Evolutionary conservation across 2,888 invertebrate genomes (phyloP).

Genomic region (Hypomecis atomaria): DNA sequence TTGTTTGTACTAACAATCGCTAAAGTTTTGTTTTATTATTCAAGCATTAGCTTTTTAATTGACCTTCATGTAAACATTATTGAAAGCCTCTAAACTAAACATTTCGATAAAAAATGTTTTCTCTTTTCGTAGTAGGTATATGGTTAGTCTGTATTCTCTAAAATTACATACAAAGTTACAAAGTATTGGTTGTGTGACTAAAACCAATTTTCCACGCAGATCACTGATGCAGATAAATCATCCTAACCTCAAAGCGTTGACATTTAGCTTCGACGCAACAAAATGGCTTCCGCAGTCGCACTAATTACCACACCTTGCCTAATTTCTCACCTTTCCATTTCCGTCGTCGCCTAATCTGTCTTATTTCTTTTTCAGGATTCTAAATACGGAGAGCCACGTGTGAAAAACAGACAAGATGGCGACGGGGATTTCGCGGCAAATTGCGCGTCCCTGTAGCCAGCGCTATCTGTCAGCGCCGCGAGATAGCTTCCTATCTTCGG

Average conservation of each 20-base stretch:
- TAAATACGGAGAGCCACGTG: constrained; percentile 69
- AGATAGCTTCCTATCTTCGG: constrained; percentile 66
- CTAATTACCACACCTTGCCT: constrained; percentile 73
- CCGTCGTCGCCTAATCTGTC: constrained; percentile 60
- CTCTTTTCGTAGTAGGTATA: neutral
- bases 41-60: too few species aligned
- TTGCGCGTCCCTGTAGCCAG: constrained; percentile 55
- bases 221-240: constrained; percentile 33
- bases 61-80: too few species aligned
- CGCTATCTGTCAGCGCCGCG: constrained; percentile 69
- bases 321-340: constrained; percentile 59
- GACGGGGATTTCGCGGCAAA: constrained; percentile 72
- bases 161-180: neutral
- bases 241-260: constrained; percentile 49
- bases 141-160: neutral
- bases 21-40: neutral
- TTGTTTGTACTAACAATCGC: too few species aligned
- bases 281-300: constrained; percentile 51
- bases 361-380: constrained; percentile 77
- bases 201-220: constrained; percentile 38
- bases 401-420: constrained; percentile 79
- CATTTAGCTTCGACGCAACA: constrained; percentile 65
- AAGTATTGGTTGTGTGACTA: constrained; percentile 44
- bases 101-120: neutral
- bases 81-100: too few species aligned